Base-by-base conservation (phyloP, 30 jellyfish, hydroid and myxozoan genomes). In the Hydractinia echinata region DNA sequence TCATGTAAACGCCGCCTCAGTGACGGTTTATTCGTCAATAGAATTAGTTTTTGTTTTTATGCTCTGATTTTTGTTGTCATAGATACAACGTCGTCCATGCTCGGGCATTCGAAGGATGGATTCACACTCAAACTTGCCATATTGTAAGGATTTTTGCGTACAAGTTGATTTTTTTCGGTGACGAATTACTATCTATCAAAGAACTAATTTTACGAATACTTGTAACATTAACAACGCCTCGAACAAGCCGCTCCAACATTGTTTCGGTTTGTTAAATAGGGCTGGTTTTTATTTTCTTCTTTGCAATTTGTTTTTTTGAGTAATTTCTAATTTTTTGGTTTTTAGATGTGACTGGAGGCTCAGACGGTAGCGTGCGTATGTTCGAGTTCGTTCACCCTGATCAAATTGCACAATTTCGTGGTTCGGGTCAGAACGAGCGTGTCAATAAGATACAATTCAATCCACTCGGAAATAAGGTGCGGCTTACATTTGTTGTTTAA, bases 71-170 rank as follows among this genome's bases (percentile, higher is more conserved):
- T 13, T 66, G 56, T 79, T 67, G 10, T 30, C 49, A 7, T 49
- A 90, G 97, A 68, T 49, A 53, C 84, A 84, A 68, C 77, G 81
- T 54, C 67, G 95, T 54, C 49, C 55, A 48, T 84, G 76, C 21
- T 83, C 93, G 11, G 97, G 95, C 48, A 83, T 84, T 10, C 81
- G 96, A 18, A 53, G 97, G 73, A 66, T 86, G 96, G 92, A 76
- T 13, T 91, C 97, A 10, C 97, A 91, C 79, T 96, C 97, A 3
- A 82, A 69, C 67, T 89, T 91, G 18, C 97, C 97, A 50, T 91
- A 85, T 73, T 91, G 97, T 91, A 78, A 82, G 97, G 58, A n/a
- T 64, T 13, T 13, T 30, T 30, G 44, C 44, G 44, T 30, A 30
- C 44, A 30, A 30, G 44, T 30, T 30, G 44, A 30, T 30, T 30